phyloP scores from a whole-genome alignment of 2,888 invertebrate genomes.

The Torymus aiolomorphi region DNA sequence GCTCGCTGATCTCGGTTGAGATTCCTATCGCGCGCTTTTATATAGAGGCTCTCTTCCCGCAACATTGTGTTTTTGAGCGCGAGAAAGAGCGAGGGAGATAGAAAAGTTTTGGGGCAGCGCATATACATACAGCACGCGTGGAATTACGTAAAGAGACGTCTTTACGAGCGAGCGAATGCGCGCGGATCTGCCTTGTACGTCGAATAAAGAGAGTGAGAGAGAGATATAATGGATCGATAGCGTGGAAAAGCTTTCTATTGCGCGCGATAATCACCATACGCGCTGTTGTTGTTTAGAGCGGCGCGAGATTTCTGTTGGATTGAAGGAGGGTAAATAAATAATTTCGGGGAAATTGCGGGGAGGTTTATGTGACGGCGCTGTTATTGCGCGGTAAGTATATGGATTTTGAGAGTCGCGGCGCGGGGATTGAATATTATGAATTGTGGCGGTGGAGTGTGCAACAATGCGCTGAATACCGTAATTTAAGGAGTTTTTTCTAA shows the following conservation, averaged over 20 bases:
- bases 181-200: too few species aligned
- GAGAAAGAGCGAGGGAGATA: not conserved
- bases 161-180: not conserved
- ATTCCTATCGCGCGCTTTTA: slow-evolving; percentile 9
- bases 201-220: not conserved
- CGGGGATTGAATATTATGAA: slow-evolving; percentile 32
- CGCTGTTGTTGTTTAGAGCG: not conserved
- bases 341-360: slow-evolving; percentile 3
- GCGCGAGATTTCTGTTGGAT: too few species aligned
- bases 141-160: slow-evolving; percentile 24
- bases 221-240: slow-evolving; percentile 10
- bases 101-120: not conserved
- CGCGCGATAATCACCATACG: slow-evolving; percentile 10
- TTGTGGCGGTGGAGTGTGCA: not conserved
- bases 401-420: slow-evolving; percentile 17
- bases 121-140: too few species aligned
- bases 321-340: not conserved
- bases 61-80: too few species aligned
- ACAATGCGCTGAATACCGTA: not conserved
- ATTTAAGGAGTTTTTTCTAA: not conserved
- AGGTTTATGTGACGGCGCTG: not conserved
- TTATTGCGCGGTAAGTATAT: slow-evolving; percentile 21
- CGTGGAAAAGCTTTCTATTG: slow-evolving; percentile 7
- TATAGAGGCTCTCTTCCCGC: too few species aligned
- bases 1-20: slow-evolving; percentile 26